Evolutionary conservation across 2,888 invertebrate species (phyloP).

Genomic region (Chelonus formosanus): DNA sequence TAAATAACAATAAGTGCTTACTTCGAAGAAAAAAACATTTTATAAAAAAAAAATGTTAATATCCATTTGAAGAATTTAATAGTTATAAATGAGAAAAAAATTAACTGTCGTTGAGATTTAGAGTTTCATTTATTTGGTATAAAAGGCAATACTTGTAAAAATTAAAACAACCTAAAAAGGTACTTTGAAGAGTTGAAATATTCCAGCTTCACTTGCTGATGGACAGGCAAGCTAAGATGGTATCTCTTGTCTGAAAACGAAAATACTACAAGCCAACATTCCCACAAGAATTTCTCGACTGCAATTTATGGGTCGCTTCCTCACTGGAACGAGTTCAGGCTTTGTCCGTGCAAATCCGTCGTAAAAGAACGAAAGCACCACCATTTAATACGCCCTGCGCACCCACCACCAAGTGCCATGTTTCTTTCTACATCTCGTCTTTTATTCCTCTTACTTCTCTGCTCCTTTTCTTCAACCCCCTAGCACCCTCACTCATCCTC

Average conservation of each 20-base stretch:
- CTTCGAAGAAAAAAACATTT: too few relatives aligned
- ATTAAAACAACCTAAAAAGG: too few relatives aligned
- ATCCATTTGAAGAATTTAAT: too few relatives aligned
- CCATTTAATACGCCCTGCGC: constrained; percentile 23
- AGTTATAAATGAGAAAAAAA: too few relatives aligned
- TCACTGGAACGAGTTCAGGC: constrained; percentile 27
- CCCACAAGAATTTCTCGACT: constrained; percentile 20
- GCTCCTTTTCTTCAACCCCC: background rate
- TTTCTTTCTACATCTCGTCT: constrained; percentile 17
- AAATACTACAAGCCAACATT: constrained; percentile 15
- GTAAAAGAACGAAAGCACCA: constrained; percentile 34
- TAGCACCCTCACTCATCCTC: constrained; percentile 15
- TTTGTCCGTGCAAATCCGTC: constrained; percentile 39
- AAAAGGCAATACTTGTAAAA: too few relatives aligned
- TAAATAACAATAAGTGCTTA: too few relatives aligned
- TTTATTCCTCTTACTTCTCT: background rate
- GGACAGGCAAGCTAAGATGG: background rate
- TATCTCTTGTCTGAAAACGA: background rate
- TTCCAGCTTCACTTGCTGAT: constrained; percentile 4
- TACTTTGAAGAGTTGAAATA: too few relatives aligned
- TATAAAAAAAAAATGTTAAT: too few relatives aligned
- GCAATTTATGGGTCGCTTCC: constrained; percentile 29
- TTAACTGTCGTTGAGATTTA: too few relatives aligned
- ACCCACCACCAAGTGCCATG: background rate
- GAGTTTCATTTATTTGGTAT: too few relatives aligned